Percentiles rank a stretch among this genome's conserved stretches.
These are phyloP conservation scores for Tragulus kanchil DNA, from an alignment of 2,113 vertebrate species.

Conservation along the genomic window DNA sequence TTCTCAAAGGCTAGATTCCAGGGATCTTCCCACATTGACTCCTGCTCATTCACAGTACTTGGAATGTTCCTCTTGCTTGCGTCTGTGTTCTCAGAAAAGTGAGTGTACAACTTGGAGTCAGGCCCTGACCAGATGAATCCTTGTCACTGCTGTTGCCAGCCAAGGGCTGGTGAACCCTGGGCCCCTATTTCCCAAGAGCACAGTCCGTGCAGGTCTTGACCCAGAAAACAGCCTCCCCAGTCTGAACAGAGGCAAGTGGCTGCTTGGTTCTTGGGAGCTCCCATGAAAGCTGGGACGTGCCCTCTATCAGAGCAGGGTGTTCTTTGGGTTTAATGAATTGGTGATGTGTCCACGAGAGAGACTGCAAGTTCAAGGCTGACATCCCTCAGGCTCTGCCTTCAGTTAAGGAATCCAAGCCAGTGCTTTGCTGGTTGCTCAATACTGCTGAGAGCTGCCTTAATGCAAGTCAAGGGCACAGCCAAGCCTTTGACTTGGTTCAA, in stretches of 20 bases:
- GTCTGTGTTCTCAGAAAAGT: not conserved
- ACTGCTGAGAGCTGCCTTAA: not conserved
- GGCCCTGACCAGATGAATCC: not conserved
- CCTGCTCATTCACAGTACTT: not conserved
- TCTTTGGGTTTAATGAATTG: not conserved
- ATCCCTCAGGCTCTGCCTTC: not conserved
- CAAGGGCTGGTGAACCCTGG: not conserved
- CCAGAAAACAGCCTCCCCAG: not conserved
- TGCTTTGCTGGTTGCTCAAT: constrained; percentile 26
- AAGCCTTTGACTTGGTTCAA: not conserved
- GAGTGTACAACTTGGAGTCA: not conserved
- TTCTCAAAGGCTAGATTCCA: not conserved
- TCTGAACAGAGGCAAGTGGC: fast-evolving
- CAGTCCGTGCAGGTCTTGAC: fast-evolving
- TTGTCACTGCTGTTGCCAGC: fast-evolving
- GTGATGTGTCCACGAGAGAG: not conserved
- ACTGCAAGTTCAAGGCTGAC: not conserved
- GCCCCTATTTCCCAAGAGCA: not conserved
- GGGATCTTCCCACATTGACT: not conserved
- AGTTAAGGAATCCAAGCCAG: not conserved
- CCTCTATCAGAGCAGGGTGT: fast-evolving
- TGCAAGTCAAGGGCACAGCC: not conserved
- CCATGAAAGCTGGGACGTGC: fast-evolving
- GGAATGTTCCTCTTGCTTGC: not conserved
- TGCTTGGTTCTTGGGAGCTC: fast-evolving